phyloP scores from a whole-genome alignment of 2,797 vertebrate species.

The Masticophis lateralis region DNA sequence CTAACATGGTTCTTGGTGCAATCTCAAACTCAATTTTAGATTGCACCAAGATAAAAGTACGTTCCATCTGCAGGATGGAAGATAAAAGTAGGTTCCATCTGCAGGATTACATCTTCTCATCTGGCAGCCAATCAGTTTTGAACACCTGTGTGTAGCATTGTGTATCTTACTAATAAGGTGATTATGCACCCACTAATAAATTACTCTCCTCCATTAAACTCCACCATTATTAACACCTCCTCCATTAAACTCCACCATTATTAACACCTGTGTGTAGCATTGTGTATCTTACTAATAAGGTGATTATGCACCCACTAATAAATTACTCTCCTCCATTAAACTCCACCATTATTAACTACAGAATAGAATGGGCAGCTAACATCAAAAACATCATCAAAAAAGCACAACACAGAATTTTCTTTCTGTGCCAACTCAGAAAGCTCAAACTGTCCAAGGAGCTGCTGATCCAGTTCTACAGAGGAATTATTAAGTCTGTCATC shows the following conservation, averaged over 20 bases:
- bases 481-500: too few species aligned
- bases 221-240: not conserved
- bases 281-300: too few species aligned
- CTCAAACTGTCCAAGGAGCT: too few species aligned
- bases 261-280: too few species aligned
- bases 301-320: not conserved
- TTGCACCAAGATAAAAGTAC: not conserved
- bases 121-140: not conserved
- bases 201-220: not conserved
- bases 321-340: not conserved
- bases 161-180: not conserved
- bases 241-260: too few species aligned
- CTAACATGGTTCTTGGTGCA: not conserved
- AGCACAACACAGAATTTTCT: too few species aligned
- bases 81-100: not conserved
- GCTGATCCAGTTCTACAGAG: too few species aligned
- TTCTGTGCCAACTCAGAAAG: too few species aligned
- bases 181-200: not conserved
- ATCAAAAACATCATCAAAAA: too few species aligned
- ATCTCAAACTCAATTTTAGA: not conserved
- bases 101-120: not conserved
- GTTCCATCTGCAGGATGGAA: not conserved
- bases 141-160: not conserved
- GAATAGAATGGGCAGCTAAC: too few species aligned
- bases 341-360: not conserved